Conservation (phyloP, 2,113 vertebrate genomes). For the Eleginops maclovinus region DNA sequence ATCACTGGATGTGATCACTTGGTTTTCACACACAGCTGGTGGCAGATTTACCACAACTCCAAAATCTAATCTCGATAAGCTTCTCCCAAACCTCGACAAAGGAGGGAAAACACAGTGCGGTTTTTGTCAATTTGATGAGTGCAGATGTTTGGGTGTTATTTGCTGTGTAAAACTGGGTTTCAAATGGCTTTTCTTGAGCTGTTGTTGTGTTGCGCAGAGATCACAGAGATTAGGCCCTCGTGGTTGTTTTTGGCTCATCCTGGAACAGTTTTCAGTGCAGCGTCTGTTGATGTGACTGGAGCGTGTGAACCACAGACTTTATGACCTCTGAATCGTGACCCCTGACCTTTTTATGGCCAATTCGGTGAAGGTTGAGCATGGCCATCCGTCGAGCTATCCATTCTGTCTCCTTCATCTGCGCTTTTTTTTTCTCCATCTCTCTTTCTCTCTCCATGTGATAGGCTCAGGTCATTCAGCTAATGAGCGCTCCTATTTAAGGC, state of each 20-base stretch:
- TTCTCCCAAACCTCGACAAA: constrained; percentile 1
- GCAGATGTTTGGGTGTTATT: constrained; percentile 5
- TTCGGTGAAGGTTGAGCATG: constrained; percentile 50
- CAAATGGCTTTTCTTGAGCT: constrained; percentile 6
- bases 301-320: constrained; percentile 77
- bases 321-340: constrained; percentile 60
- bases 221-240: constrained; percentile 1
- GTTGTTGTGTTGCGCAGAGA: constrained; percentile 16
- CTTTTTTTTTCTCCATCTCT: constrained; percentile 8
- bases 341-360: constrained; percentile 52
- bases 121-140: constrained; percentile 26
- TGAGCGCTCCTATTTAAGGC: constrained; percentile 77
- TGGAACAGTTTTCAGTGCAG: background rate
- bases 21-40: constrained; percentile 51
- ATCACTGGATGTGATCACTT: constrained; percentile 51
- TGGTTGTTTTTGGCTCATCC: background rate
- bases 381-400: constrained; percentile 55
- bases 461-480: constrained; percentile 72
- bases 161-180: background rate
- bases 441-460: background rate
- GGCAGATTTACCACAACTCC: constrained; percentile 22
- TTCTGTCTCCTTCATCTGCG: constrained; percentile 54
- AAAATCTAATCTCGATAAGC: constrained; percentile 58
- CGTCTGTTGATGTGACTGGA: constrained; percentile 45
- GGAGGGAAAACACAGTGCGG: background rate